Conservation (phyloP, 1,140 invertebrate genomes). For the Apolygus lucorum region DNA sequence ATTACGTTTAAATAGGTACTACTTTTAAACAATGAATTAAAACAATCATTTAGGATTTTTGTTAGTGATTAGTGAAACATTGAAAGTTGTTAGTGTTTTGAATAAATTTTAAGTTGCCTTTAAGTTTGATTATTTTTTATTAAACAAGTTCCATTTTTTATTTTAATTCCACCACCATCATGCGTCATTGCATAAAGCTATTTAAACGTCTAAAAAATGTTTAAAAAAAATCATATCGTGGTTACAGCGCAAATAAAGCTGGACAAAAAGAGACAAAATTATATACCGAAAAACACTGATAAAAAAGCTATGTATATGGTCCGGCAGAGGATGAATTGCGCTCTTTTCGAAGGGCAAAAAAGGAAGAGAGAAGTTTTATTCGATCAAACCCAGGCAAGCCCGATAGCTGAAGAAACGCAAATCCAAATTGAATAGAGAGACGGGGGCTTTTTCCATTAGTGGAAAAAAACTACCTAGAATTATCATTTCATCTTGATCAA, state of each 20-base stretch:
- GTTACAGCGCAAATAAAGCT: conserved; percentile 13
- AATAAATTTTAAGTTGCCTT: background rate
- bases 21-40: background rate
- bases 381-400: too few species aligned
- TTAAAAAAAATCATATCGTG: background rate
- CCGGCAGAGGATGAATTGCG: conserved; percentile 5
- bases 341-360: too few species aligned
- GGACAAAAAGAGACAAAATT: background rate
- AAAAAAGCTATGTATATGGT: background rate
- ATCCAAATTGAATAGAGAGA: too few species aligned
- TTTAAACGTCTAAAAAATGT: background rate
- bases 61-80: conserved; percentile 10
- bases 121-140: too few species aligned
- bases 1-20: background rate
- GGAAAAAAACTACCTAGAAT: too few species aligned
- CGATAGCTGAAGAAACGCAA: too few species aligned
- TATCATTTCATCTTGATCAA: too few species aligned
- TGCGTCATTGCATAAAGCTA: conserved; percentile 23
- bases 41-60: background rate
- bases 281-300: conserved; percentile 23
- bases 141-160: background rate
- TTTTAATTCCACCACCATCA: conserved; percentile 26
- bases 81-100: background rate
- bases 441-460: too few species aligned
- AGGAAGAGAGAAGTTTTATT: too few species aligned